Conservation (phyloP, 2,888 invertebrate genomes). For the Bombylius major region DNA sequence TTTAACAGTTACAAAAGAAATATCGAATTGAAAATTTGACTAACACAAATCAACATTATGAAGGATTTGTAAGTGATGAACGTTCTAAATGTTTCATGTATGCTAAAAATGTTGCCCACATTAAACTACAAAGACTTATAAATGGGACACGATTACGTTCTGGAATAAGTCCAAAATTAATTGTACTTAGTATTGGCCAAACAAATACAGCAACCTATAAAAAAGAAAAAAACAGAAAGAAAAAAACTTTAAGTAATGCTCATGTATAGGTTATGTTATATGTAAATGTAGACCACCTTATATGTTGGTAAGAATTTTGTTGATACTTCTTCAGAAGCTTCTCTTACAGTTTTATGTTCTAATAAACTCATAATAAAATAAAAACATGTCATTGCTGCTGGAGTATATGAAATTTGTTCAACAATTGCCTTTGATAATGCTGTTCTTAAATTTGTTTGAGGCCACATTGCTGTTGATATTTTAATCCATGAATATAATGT, state of each 20-base stretch:
- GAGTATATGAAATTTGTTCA: slow-evolving; percentile 64
- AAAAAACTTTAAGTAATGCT: not conserved
- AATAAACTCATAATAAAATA: slow-evolving; percentile 64
- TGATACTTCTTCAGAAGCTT: slow-evolving; percentile 51
- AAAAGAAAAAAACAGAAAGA: not conserved
- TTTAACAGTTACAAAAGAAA: no score
- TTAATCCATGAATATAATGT: slow-evolving; percentile 69
- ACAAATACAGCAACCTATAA: slow-evolving; percentile 50
- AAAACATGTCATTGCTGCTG: slow-evolving; percentile 62
- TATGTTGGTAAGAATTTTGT: slow-evolving; percentile 65
- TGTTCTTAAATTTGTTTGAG: slow-evolving; percentile 52
- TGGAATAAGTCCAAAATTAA: slow-evolving; percentile 57
- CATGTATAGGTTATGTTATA: no score
- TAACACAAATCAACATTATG: no score
- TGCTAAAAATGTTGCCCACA: slow-evolving; percentile 66
- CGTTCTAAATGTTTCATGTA: slow-evolving; percentile 57
- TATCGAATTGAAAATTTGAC: no score
- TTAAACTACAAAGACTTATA: slow-evolving; percentile 56
- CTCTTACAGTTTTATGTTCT: slow-evolving; percentile 50
- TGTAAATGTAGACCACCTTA: slow-evolving; percentile 23
- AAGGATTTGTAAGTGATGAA: no score
- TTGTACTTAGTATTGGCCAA: slow-evolving; percentile 60
- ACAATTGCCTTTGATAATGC: slow-evolving; percentile 63
- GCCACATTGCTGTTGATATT: slow-evolving; percentile 64
- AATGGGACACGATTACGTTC: slow-evolving; percentile 62